Conservation (phyloP, 2,113 vertebrate species). For the Osmerus eperlanus region DNA sequence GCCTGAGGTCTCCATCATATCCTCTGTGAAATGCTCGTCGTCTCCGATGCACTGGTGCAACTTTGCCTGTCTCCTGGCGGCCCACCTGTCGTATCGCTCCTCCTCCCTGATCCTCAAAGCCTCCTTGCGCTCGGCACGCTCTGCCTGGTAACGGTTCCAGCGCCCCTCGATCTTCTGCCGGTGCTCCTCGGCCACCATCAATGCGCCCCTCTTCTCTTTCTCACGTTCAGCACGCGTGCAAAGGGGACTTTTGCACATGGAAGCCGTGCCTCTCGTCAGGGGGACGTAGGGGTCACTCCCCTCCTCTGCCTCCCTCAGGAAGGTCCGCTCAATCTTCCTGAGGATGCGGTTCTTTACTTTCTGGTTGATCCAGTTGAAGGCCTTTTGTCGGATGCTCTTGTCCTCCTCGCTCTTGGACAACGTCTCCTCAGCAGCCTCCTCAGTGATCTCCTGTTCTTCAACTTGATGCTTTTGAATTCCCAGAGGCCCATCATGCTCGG, state of each 20-base stretch:
- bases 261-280: not conserved
- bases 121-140: not conserved
- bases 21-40: not conserved
- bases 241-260: not conserved
- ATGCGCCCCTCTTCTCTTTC: not conserved
- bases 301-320: not conserved
- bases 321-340: not conserved
- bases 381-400: not conserved
- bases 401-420: not conserved
- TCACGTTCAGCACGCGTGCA: not conserved
- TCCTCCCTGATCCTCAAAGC: not conserved
- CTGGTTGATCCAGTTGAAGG: not conserved
- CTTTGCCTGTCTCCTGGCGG: not conserved
- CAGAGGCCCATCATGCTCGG: no score
- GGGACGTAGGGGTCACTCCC: not conserved
- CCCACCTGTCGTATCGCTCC: not conserved
- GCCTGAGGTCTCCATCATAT: not conserved
- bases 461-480: no score
- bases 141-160: not conserved
- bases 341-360: not conserved
- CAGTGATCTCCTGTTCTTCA: no score
- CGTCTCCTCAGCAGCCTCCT: no score
- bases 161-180: not conserved
- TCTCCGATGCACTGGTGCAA: not conserved
- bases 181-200: not conserved